These are phyloP conservation scores for Ophonus ardosiacus DNA, from an alignment of 2,888 invertebrate species.

Conservation along the genomic window DNA sequence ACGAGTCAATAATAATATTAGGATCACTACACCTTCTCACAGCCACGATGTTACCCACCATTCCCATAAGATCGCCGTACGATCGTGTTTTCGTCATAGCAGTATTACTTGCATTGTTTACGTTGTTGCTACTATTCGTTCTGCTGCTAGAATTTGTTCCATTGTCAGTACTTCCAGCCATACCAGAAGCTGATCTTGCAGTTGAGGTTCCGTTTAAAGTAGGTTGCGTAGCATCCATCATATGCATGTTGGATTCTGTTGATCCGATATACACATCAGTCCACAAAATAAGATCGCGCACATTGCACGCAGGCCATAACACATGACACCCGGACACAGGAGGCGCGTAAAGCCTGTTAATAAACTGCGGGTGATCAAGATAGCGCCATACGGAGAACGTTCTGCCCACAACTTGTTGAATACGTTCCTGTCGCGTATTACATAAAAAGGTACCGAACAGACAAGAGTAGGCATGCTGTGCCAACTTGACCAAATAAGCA, in stretches of 20 bases:
- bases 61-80: slow-evolving; percentile 88
- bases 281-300: slow-evolving; percentile 91
- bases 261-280: slow-evolving; percentile 88
- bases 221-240: slow-evolving; percentile 18
- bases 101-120: slow-evolving; percentile 72
- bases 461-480: slow-evolving; percentile 96
- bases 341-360: slow-evolving; percentile 89
- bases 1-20: slow-evolving; percentile 85
- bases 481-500: slow-evolving; percentile 95
- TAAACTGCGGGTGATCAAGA: slow-evolving; percentile 86
- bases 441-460: slow-evolving; percentile 98
- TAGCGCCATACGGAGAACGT: slow-evolving; percentile 94
- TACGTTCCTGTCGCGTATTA: slow-evolving; percentile 88
- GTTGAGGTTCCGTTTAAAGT: neutral
- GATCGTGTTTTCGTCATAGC: slow-evolving; percentile 90
- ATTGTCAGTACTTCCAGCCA: slow-evolving; percentile 44
- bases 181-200: neutral
- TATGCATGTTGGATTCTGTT: slow-evolving; percentile 69
- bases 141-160: slow-evolving; percentile 68
- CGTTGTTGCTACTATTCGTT: slow-evolving; percentile 71
- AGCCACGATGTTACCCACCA: slow-evolving; percentile 78
- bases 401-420: slow-evolving; percentile 81
- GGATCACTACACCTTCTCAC: slow-evolving; percentile 90
- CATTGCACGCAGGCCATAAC: slow-evolving; percentile 91
- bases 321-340: slow-evolving; percentile 79